These are phyloP conservation scores for Troides helena DNA, from an alignment of 2,888 invertebrate species.

Conservation along the genomic window DNA sequence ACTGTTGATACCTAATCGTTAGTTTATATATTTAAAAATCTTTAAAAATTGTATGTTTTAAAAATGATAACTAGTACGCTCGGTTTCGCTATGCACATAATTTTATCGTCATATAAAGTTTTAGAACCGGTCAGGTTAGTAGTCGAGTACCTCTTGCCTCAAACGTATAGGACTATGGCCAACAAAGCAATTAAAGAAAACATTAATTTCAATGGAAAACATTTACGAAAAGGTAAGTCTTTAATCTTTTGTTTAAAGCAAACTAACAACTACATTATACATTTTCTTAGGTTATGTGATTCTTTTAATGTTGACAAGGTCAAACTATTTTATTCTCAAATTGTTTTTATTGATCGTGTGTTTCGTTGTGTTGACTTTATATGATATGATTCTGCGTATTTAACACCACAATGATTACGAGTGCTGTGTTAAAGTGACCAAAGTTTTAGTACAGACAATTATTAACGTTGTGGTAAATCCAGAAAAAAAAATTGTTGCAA, in stretches of 20 bases:
- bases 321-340: no score
- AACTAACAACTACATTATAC: background rate
- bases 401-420: background rate
- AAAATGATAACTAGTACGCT: slow-evolving; percentile 42
- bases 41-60: no score
- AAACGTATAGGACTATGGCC: slow-evolving; percentile 50
- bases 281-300: background rate
- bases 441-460: background rate
- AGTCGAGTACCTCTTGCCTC: slow-evolving; percentile 51
- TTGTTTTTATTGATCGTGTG: background rate
- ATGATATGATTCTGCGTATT: background rate
- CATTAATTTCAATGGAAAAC: slow-evolving; percentile 62
- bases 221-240: slow-evolving; percentile 57
- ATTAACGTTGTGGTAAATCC: background rate
- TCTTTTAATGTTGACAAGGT: background rate
- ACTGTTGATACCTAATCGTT: slow-evolving; percentile 6
- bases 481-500: no score
- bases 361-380: background rate
- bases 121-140: slow-evolving; percentile 47
- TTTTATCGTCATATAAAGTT: slow-evolving; percentile 44
- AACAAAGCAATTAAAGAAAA: slow-evolving; percentile 46
- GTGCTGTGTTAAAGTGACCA: background rate
- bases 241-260: background rate
- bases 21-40: slow-evolving; percentile 12
- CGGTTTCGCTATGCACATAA: slow-evolving; percentile 43